These are phyloP conservation scores for Eubasilissa regina DNA, from an alignment of 1,140 invertebrate species.

Conservation along the genomic window DNA sequence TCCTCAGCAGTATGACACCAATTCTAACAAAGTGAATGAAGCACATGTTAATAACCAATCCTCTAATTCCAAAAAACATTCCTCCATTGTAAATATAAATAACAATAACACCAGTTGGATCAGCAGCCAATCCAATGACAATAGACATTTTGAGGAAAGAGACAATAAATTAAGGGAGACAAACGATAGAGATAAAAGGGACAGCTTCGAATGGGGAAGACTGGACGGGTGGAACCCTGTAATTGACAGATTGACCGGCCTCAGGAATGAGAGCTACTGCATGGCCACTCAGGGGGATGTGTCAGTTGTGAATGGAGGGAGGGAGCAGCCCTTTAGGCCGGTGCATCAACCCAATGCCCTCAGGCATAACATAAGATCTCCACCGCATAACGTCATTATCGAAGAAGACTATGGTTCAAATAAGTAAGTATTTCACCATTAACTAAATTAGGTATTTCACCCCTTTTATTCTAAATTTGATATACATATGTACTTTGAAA, in stretches of 20 bases:
- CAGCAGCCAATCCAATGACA: conserved; percentile 69
- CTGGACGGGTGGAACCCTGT: conserved; percentile 78
- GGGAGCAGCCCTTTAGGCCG: conserved; percentile 58
- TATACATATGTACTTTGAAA: no score
- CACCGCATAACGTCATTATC: conserved; percentile 75
- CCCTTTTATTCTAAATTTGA: no score
- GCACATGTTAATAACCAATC: conserved; percentile 62
- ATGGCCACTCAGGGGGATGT: conserved; percentile 76
- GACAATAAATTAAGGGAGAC: conserved; percentile 64
- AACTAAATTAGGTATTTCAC: no score
- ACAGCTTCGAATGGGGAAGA: conserved; percentile 71
- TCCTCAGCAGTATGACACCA: conserved; percentile 61
- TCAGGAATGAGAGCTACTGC: conserved; percentile 89
- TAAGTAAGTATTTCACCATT: conserved; percentile 59
- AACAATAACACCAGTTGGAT: conserved; percentile 71
- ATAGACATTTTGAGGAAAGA: conserved; percentile 69
- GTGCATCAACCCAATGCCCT: conserved; percentile 54
- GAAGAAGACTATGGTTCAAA: conserved; percentile 79
- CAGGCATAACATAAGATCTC: conserved; percentile 62
- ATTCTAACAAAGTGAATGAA: conserved; percentile 63
- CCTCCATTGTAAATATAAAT: conserved; percentile 70
- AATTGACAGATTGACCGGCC: conserved; percentile 83
- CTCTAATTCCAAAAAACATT: conserved; percentile 65
- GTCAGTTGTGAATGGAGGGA: conserved; percentile 64
- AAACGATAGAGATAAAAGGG: conserved; percentile 68